Evolutionary conservation across 2,113 vertebrate species (phyloP), one percentile per base, ranked within the genome.

Genomic region (Chaetura pelagica): DNA sequence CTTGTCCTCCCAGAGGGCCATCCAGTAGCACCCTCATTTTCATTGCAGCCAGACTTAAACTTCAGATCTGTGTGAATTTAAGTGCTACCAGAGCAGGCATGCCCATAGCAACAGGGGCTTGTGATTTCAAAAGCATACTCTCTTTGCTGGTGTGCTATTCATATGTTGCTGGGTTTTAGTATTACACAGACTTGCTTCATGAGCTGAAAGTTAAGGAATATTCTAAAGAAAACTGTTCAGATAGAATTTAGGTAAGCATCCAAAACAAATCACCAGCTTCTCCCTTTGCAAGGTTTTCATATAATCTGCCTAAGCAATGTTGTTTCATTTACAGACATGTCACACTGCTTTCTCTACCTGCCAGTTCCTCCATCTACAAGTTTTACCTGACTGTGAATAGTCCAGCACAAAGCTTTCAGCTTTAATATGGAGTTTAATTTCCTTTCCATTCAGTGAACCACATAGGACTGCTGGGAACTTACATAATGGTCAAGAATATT

Each of bases 171-270:
- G 10, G 21, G 30, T 88, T 82, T 77, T 48, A 61, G 23, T 71
- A 48, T 38, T 85, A 66, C 74, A 30, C 0, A 0, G 23, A 48
- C 0, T 2, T 44, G 20, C 2, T 68, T 80, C 21, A 30, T 35
- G 30, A 86, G 21, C 14, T 48, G 29, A 66, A 91, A 88, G 5
- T 35, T 77, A 76, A 61, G 12, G 11, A 77, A 90, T 90, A 66
- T 86, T 87, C 62, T 92, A 42, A 96, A 74, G 12, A 71, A 58
- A 84, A 27, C 5, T 29, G 9, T 66, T 80, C 38, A 15, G 29
- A 71, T 86, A 26, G n/a, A 77, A 83, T 80, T 73, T 34, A 78
- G 40, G 61, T 44, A 46, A 90, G 7, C 23, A 73, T 55, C 58
- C 51, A 61, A 63, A 90, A 27, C 6, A 61, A 81, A 84, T 34